Percentiles rank a stretch among this genome's conserved stretches.
These are phyloP conservation scores for Cyclargus thomasi DNA, from an alignment of 1,140 invertebrate species.

Conservation along the genomic window DNA sequence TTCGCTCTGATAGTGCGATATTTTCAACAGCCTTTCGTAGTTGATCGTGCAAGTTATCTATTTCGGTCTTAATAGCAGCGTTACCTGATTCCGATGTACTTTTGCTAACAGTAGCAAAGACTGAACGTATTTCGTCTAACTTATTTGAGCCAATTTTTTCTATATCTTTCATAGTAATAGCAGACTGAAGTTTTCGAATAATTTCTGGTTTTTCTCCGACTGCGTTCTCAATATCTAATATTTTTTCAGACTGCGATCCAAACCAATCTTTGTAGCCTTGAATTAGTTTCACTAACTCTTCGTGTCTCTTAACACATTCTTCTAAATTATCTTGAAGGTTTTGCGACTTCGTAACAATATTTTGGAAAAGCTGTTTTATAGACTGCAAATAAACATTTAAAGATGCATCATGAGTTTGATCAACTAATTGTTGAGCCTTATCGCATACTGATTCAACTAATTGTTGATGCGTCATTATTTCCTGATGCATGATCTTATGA, in stretches of 20 bases:
- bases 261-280: constrained; percentile 88
- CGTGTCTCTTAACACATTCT: constrained; percentile 90
- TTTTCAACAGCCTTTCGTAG: constrained; percentile 80
- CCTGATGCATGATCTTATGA: constrained; percentile 95
- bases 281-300: constrained; percentile 82
- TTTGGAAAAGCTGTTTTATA: constrained; percentile 91
- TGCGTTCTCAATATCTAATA: constrained; percentile 85
- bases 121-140: constrained; percentile 81
- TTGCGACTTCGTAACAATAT: constrained; percentile 91
- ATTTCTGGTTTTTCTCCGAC: constrained; percentile 89
- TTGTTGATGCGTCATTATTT: constrained; percentile 93
- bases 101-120: constrained; percentile 82
- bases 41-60: constrained; percentile 80
- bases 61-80: constrained; percentile 83
- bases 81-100: constrained; percentile 88
- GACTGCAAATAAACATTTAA: constrained; percentile 91
- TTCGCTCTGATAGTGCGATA: constrained; percentile 79
- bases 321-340: constrained; percentile 90
- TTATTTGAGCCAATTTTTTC: constrained; percentile 83
- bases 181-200: constrained; percentile 80
- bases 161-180: constrained; percentile 82
- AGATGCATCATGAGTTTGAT: constrained; percentile 91
- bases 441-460: constrained; percentile 93
- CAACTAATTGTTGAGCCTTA: constrained; percentile 91
- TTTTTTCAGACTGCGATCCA: constrained; percentile 83